phyloP scores from a whole-genome alignment of 2,113 vertebrate genomes.

The Scatophagus argus region DNA sequence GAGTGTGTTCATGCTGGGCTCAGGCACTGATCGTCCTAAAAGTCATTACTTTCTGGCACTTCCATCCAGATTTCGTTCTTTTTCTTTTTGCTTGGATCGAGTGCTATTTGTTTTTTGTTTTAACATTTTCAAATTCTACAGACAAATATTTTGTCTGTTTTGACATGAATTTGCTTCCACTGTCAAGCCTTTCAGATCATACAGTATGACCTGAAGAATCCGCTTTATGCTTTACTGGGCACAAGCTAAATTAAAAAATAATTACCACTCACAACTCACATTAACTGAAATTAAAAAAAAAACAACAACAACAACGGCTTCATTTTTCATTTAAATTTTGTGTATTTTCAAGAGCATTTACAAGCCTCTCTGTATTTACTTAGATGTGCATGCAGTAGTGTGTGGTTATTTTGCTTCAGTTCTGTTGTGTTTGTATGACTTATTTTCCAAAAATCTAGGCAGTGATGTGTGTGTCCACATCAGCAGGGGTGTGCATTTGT shows the following conservation, averaged over 20 bases:
- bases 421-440: not conserved
- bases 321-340: not conserved
- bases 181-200: too few species aligned
- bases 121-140: not conserved
- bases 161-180: not conserved
- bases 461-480: conserved; percentile 27
- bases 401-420: not conserved
- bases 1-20: not conserved
- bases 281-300: not conserved
- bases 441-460: not conserved
- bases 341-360: not conserved
- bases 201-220: not conserved
- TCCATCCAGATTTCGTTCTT: not conserved
- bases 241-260: not conserved
- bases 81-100: not conserved
- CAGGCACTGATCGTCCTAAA: not conserved
- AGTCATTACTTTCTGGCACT: not conserved
- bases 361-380: not conserved
- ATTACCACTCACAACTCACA: not conserved
- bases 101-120: not conserved
- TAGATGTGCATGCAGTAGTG: not conserved
- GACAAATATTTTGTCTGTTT: not conserved
- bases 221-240: not conserved
- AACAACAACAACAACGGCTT: not conserved
- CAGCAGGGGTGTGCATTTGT: conserved; percentile 39